A percentile compares a stretch with the other conserved stretches of the same genome.
Evolutionary conservation across 2,888 invertebrate genomes (phyloP).

Genomic region (Caenorhabditis imperialis): DNA sequence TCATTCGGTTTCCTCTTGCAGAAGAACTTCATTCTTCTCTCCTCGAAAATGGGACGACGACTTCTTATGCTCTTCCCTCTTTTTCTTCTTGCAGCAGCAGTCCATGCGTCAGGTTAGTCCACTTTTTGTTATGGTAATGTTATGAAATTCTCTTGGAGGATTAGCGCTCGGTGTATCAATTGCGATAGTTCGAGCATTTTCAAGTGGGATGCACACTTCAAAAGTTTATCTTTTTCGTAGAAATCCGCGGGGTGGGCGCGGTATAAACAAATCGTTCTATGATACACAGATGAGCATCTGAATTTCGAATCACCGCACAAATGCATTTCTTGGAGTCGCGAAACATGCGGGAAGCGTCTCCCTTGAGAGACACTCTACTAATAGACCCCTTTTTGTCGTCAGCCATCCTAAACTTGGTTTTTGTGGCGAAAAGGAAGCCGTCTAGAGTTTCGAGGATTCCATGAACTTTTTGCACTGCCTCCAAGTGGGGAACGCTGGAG

Average conservation of each 20-base stretch:
- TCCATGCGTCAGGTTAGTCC: conserved; percentile 18
- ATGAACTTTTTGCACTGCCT: too few relatives aligned
- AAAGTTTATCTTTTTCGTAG: conserved; percentile 49
- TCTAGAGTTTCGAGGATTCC: conserved; percentile 1
- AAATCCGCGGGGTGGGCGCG: conserved; percentile 38
- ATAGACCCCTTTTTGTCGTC: conserved; percentile 55
- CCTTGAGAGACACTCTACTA: conserved; percentile 57
- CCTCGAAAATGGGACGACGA: conserved; percentile 45
- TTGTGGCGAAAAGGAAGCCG: conserved; percentile 14
- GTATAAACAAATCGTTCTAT: conserved; percentile 36
- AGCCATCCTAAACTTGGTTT: conserved; percentile 32
- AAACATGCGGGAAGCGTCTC: conserved; percentile 37
- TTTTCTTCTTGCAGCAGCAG: conserved; percentile 8
- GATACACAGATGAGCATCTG: conserved; percentile 43
- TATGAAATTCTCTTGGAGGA: background rate
- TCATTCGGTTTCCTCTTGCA: conserved; percentile 25
- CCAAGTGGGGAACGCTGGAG: too few relatives aligned
- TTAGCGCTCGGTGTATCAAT: conserved; percentile 46
- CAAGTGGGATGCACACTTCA: conserved; percentile 48
- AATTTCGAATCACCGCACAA: conserved; percentile 39
- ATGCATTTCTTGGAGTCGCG: conserved; percentile 33
- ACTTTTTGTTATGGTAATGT: background rate
- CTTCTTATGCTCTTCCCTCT: conserved; percentile 24
- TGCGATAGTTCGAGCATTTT: conserved; percentile 52
- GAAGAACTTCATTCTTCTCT: conserved; percentile 53